Evolutionary conservation across 2,113 vertebrate genomes (phyloP), one percentile per base, ranked within the genome.

Genomic region (Acanthochromis polyacanthus): DNA sequence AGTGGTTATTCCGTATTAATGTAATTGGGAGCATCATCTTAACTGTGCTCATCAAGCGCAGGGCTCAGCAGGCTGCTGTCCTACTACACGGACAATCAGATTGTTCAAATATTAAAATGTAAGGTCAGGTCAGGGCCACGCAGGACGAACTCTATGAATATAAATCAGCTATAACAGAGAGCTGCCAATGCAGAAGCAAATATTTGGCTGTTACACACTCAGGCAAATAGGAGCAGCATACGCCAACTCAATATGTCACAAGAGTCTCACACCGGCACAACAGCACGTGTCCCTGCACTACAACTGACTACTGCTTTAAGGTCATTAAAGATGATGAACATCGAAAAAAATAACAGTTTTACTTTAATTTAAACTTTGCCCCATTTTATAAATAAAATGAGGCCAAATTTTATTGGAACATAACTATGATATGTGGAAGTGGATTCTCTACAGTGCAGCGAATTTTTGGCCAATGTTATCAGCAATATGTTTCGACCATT

Each of bases 111-210:
- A 69, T 38, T 50, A 80, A 80, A 71, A 84, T 72, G 43, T 65
- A 30, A 85, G 82, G 72, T 86, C 82, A 64, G 62, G 73, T 85
- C 62, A 62, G 86, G 65, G 67, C 48, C 15, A 3, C 10, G 17
- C 51, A 48, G 48, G 64, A 61, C 30, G 71, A 77, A 81, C 55
- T 70, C 78, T 53, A 89, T 85, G 86, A 85, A 86, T 86, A 88
- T 77, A 78, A 88, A 91, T 78, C 30, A 86, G 71, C 60, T 67
- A 48, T 70, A 65, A 84, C 71, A 53, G 65, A 83, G 38, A 67
- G 64, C 64, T 87, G 86, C 75, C 81, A 71, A 38, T 77, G 67
- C 22, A 59, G 64, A 48, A 23, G 71, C 74, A 53, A 30, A 75
- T 48, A 67, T 68, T 50, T 74, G 19, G 67, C 64, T 66, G 63